Conservation (phyloP, 1,140 invertebrate species). For the Mizuhopecten yessoensis region DNA sequence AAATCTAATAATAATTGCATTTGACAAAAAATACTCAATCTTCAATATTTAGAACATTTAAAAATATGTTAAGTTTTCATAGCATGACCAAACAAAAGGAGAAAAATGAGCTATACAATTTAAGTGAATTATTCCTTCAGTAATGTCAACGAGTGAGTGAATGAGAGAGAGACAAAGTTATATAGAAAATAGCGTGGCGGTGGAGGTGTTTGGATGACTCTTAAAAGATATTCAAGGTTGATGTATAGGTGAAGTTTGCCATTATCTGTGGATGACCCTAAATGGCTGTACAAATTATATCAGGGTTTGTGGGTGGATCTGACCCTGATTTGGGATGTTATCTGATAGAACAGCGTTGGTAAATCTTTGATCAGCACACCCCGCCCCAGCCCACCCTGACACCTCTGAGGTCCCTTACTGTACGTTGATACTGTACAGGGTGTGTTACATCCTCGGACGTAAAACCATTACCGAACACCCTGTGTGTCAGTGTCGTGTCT, state of each 20-base stretch:
- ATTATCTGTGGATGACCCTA: neutral
- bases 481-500: neutral
- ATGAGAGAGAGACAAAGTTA: no score
- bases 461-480: neutral
- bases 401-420: neutral
- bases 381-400: neutral
- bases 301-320: conserved; percentile 3
- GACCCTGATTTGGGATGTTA: neutral
- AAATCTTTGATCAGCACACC: conserved; percentile 1
- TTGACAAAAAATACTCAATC: no score
- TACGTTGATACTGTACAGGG: neutral
- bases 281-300: conserved; percentile 1
- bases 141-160: no score
- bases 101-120: no score
- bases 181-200: no score
- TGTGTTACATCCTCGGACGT: neutral
- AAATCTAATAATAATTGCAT: no score
- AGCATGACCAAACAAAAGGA: no score
- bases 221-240: no score
- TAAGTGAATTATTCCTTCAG: no score
- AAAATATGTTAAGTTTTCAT: no score
- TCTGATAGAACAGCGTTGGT: neutral
- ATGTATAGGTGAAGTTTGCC: neutral
- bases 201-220: no score
- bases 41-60: no score